A percentile compares a stretch with the other conserved stretches of the same genome.
Conservation (phyloP, 2,888 invertebrate genomes). For the Cephus pygmeus region DNA sequence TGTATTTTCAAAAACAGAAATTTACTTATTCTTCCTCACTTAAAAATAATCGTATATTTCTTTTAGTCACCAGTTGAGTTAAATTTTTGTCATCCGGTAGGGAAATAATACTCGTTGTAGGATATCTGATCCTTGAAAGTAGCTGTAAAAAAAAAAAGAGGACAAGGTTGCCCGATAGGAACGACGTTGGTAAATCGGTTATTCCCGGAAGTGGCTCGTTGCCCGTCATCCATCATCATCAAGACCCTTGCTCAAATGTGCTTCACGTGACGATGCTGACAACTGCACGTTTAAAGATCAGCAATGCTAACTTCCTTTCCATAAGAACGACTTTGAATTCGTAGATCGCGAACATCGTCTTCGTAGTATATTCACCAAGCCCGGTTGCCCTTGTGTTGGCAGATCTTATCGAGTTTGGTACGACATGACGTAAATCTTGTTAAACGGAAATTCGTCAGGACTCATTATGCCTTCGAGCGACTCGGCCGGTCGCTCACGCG, state of each 20-base stretch:
- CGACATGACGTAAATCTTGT: not conserved
- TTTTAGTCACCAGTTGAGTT: not conserved
- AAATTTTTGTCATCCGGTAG: not conserved
- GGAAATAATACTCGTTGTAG: not conserved
- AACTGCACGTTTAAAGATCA: conserved; percentile 32
- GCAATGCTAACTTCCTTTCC: conserved; percentile 4
- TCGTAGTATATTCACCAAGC: not conserved
- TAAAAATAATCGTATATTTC: not conserved
- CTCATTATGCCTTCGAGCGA: conserved; percentile 54
- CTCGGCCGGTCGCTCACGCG: conserved; percentile 40
- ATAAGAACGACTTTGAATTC: not conserved
- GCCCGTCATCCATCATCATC: conserved; percentile 60
- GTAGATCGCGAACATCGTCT: not conserved
- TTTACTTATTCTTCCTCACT: not conserved
- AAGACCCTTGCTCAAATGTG: conserved; percentile 35
- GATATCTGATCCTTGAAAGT: not conserved
- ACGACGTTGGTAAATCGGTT: conserved; percentile 47
- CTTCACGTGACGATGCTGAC: conserved; percentile 44
- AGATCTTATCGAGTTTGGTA: not conserved
- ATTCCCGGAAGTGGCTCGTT: conserved; percentile 62
- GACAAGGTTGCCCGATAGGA: conserved; percentile 58
- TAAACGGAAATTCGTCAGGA: not conserved
- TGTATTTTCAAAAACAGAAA: not conserved
- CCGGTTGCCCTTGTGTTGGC: not conserved
- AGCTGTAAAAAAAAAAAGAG: conserved; percentile 30